These are phyloP conservation scores for Manis crassicaudata DNA, from an alignment of 2,797 vertebrate species.

Conservation along the genomic window DNA sequence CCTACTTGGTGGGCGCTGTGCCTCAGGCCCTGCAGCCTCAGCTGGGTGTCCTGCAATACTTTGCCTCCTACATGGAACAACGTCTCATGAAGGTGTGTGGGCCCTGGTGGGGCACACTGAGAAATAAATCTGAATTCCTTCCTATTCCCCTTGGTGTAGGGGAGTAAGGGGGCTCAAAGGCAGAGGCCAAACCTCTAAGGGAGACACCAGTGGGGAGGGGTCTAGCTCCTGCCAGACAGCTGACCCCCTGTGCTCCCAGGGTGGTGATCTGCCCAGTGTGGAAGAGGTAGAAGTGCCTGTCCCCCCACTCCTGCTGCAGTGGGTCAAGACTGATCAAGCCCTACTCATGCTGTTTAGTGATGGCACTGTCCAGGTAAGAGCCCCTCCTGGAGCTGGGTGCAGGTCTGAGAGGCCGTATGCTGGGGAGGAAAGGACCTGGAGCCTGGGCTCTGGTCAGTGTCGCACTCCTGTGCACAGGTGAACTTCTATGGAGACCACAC, in stretches of 20 bases:
- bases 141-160: not conserved
- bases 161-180: not conserved
- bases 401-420: not conserved
- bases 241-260: constrained; percentile 84
- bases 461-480: constrained; percentile 87
- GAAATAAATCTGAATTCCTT: not conserved
- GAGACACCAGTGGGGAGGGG: not conserved
- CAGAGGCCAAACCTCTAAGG: not conserved
- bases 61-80: constrained; percentile 98
- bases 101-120: no score
- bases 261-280: constrained; percentile 92
- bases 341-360: constrained; percentile 98
- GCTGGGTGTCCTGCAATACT: constrained; percentile 94
- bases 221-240: not conserved
- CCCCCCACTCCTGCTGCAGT: constrained; percentile 93
- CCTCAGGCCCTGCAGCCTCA: constrained; percentile 94
- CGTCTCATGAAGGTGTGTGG: constrained; percentile 96
- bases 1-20: constrained; percentile 90
- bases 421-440: not conserved
- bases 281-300: constrained; percentile 84
- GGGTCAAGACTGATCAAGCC: constrained; percentile 98
- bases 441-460: not conserved
- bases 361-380: constrained; percentile 94
- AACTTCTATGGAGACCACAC: constrained; percentile 99
- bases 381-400: not conserved